A percentile compares a stretch with the other conserved stretches of the same genome.
These are phyloP conservation scores for Labeo rohita DNA, from an alignment of 2,113 vertebrate genomes.

Conservation along the genomic window DNA sequence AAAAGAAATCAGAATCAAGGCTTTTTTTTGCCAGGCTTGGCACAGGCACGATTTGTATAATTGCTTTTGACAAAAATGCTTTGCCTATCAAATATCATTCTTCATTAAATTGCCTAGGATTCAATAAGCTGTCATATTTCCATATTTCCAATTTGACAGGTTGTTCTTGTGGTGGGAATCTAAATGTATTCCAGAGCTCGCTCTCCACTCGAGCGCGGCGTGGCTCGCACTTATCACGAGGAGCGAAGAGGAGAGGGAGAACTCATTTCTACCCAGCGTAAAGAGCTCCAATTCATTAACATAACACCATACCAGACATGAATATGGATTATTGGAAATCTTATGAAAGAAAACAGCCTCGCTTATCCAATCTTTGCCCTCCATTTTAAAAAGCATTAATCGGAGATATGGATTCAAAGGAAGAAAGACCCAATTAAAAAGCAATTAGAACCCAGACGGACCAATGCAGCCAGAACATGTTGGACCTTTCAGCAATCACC, in stretches of 20 bases:
- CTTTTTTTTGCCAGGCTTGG: slow-evolving; percentile 40
- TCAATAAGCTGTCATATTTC: slow-evolving; percentile 62
- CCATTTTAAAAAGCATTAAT: slow-evolving; percentile 40
- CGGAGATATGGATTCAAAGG: slow-evolving; percentile 32
- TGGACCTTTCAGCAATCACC: slow-evolving; percentile 28
- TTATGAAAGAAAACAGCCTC: slow-evolving; percentile 45
- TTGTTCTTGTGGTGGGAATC: slow-evolving; percentile 57
- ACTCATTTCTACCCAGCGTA: slow-evolving; percentile 51
- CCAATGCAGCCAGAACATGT: background rate
- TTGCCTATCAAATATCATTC: slow-evolving; percentile 55
- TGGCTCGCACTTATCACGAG: slow-evolving; percentile 52
- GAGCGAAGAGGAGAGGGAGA: slow-evolving; percentile 45
- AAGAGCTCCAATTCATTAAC: slow-evolving; percentile 57
- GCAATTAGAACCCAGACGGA: slow-evolving; percentile 17
- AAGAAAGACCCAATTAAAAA: slow-evolving; percentile 46
- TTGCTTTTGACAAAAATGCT: slow-evolving; percentile 56
- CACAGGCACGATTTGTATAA: slow-evolving; percentile 44
- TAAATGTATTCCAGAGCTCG: slow-evolving; percentile 52
- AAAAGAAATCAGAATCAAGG: slow-evolving; percentile 27
- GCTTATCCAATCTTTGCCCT: slow-evolving; percentile 40
- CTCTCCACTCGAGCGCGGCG: slow-evolving; percentile 51
- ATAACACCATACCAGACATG: slow-evolving; percentile 53
- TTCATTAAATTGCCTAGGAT: slow-evolving; percentile 54
- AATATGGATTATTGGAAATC: slow-evolving; percentile 58
- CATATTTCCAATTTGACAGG: slow-evolving; percentile 65